These are phyloP conservation scores for Argyra leucocephala DNA, from an alignment of 2,888 invertebrate species.

Conservation along the genomic window DNA sequence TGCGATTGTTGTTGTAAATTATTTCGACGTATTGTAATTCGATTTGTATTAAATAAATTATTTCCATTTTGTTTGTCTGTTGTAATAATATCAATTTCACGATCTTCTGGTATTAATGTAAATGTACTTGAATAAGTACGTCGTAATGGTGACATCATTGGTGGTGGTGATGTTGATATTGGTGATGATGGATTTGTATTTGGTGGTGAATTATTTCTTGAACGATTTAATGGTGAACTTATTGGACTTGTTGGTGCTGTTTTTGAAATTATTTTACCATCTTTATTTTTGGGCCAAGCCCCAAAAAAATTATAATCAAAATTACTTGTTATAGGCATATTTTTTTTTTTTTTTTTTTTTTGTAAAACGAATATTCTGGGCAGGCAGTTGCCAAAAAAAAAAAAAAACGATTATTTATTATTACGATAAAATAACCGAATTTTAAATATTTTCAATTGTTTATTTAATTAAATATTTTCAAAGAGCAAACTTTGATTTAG, in stretches of 20 bases:
- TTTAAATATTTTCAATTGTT: background rate
- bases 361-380: background rate
- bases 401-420: too few relatives aligned
- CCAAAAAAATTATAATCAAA: slow-evolving; percentile 22
- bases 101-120: slow-evolving; percentile 53
- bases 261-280: slow-evolving; percentile 10
- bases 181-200: slow-evolving; percentile 42
- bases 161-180: slow-evolving; percentile 40
- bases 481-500: background rate
- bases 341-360: background rate
- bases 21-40: slow-evolving; percentile 43
- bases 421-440: background rate
- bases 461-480: background rate
- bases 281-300: slow-evolving; percentile 22
- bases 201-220: slow-evolving; percentile 22
- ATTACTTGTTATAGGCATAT: slow-evolving; percentile 22
- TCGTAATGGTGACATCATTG: slow-evolving; percentile 45
- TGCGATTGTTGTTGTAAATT: slow-evolving; percentile 21
- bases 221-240: slow-evolving; percentile 20
- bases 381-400: too few relatives aligned
- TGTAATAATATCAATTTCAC: slow-evolving; percentile 42
- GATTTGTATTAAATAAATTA: background rate
- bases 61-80: background rate
- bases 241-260: slow-evolving; percentile 19
- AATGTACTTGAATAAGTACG: slow-evolving; percentile 51